Evolutionary conservation across 1,140 invertebrate species (phyloP).

Genomic region (Alviniconcha marisindica): DNA sequence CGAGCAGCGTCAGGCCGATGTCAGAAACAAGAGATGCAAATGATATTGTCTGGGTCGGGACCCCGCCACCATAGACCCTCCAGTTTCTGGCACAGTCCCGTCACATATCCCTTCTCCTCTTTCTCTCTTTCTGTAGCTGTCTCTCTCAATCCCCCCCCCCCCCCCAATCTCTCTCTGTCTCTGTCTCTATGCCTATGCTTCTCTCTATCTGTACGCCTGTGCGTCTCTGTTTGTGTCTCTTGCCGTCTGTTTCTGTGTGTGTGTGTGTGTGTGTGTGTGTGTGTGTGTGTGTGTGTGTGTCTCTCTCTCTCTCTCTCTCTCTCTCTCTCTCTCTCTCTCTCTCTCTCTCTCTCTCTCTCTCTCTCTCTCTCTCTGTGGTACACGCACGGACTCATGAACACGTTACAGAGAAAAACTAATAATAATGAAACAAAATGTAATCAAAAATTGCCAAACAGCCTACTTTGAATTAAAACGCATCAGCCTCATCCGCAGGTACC

Average conservation of each 20-base stretch:
- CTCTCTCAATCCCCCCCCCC: not conserved
- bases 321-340: conserved; percentile 27
- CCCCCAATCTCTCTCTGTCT: not conserved
- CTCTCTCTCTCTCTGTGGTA: not conserved
- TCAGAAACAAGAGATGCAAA: no score
- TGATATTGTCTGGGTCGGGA: no score
- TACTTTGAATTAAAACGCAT: no score
- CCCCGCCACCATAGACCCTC: no score
- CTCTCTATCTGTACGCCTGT: not conserved
- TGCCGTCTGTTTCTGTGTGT: not conserved
- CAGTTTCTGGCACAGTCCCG: no score
- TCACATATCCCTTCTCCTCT: no score
- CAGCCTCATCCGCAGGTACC: no score
- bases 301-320: not conserved
- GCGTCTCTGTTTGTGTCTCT: not conserved
- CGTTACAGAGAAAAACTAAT: no score
- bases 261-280: not conserved
- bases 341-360: conserved; percentile 17
- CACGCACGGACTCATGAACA: no score
- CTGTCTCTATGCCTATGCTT: not conserved
- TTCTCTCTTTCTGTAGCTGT: not conserved
- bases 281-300: not conserved
- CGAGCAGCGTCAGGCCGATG: no score
- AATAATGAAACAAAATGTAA: no score
- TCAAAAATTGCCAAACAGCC: no score